Evolutionary conservation across 2,113 vertebrate genomes (phyloP).

Genomic region (Calcarius ornatus): DNA sequence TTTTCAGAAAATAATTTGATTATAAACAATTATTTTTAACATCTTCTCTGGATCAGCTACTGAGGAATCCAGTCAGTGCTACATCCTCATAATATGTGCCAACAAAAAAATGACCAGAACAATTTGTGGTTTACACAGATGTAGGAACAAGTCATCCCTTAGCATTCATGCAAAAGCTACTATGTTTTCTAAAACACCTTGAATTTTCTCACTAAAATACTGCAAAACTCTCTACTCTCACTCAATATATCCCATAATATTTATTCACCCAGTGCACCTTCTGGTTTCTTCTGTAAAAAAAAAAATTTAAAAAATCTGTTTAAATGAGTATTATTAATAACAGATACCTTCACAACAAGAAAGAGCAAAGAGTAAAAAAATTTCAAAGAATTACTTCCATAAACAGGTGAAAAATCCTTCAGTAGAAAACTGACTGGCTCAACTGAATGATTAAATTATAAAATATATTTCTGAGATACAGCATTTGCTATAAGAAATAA

Average conservation of each 20-base stretch:
- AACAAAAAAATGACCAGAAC: not conserved
- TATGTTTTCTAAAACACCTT: not conserved
- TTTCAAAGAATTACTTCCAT: not conserved
- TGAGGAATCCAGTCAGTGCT: not conserved
- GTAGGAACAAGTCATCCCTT: not conserved
- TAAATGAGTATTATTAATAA: not conserved
- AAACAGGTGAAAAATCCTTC: not conserved
- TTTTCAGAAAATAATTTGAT: not conserved
- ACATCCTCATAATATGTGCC: not conserved
- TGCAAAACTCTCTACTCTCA: not conserved
- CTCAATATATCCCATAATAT: not conserved
- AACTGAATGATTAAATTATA: not conserved
- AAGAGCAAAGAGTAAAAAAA: not conserved
- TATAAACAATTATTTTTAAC: not conserved
- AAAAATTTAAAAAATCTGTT: not conserved
- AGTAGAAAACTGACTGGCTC: not conserved
- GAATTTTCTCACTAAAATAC: not conserved
- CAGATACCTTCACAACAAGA: not conserved
- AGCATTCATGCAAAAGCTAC: not conserved
- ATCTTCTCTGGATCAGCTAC: not conserved
- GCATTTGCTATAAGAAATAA: not conserved
- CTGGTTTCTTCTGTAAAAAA: not conserved
- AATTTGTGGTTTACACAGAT: not conserved
- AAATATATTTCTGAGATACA: not conserved
- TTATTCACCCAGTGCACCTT: not conserved